Conservation (phyloP, 2,888 invertebrate genomes). For the Strigamia maritima region DNA sequence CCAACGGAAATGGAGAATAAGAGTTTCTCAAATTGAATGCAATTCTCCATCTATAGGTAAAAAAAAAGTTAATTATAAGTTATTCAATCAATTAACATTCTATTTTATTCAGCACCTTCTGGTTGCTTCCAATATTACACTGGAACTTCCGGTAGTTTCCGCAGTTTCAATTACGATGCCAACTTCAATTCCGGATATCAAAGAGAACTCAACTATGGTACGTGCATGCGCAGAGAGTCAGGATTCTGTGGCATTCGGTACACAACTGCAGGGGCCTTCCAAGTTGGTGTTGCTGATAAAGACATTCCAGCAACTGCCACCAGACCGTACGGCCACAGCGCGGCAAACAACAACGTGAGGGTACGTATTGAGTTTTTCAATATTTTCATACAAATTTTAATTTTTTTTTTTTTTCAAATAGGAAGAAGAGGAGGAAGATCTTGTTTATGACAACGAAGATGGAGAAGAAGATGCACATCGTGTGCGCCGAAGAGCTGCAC, state of each 20-base stretch:
- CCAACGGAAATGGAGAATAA: conserved; percentile 41
- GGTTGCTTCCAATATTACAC: conserved; percentile 46
- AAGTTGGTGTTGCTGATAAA: conserved; percentile 40
- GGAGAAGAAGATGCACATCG: background rate
- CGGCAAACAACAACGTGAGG: background rate
- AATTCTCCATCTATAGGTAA: conserved; percentile 43
- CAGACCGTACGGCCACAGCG: background rate
- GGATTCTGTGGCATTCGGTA: conserved; percentile 44
- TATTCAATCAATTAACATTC: no score
- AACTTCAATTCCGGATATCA: conserved; percentile 42
- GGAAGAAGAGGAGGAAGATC: conserved; percentile 7
- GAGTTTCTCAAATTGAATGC: conserved; percentile 43
- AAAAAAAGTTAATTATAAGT: background rate
- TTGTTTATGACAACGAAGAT: background rate
- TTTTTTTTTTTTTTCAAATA: background rate
- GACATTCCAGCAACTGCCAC: background rate
- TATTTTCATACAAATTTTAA: no score
- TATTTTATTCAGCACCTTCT: conserved; percentile 40
- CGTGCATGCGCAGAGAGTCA: conserved; percentile 46
- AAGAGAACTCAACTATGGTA: conserved; percentile 45
- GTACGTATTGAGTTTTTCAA: background rate
- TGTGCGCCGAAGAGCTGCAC: conserved; percentile 27
- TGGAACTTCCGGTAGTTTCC: conserved; percentile 44
- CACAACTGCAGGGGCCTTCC: conserved; percentile 40
- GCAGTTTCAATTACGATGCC: conserved; percentile 46